phyloP scores from a whole-genome alignment of 2,113 vertebrate species.

The Noctilio leporinus region DNA sequence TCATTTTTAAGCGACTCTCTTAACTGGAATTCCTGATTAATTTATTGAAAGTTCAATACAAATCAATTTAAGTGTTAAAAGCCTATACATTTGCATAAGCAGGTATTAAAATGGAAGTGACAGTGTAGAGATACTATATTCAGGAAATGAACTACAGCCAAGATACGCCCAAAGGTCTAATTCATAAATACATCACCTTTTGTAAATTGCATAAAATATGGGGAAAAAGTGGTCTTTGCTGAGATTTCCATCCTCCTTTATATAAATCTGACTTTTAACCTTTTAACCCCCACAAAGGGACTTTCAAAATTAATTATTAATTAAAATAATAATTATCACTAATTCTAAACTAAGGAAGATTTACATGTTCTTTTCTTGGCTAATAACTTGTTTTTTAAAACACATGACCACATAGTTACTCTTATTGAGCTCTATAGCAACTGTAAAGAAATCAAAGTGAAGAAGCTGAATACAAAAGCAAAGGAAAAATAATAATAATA shows the following conservation, averaged over 20 bases:
- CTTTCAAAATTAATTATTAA: not conserved
- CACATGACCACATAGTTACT: not conserved
- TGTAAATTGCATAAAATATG: not conserved
- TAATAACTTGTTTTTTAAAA: not conserved
- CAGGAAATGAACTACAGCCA: not conserved
- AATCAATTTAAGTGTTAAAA: conserved; percentile 2
- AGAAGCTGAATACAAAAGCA: not conserved
- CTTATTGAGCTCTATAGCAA: not conserved
- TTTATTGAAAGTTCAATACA: not conserved
- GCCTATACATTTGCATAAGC: not conserved
- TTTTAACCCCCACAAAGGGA: not conserved
- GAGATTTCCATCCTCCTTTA: not conserved
- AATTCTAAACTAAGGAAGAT: not conserved
- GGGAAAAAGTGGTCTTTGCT: not conserved
- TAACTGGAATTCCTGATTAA: not conserved
- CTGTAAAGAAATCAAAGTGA: not conserved
- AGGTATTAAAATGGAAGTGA: not conserved
- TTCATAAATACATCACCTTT: not conserved
- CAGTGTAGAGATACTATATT: not conserved
- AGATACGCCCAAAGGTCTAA: not conserved
- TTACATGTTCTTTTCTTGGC: not conserved
- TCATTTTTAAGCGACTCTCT: not conserved
- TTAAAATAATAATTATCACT: not conserved
- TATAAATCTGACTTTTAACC: not conserved
- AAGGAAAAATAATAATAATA: not conserved